These are phyloP conservation scores for Bradypodion ventrale DNA, from an alignment of 2,797 vertebrate genomes.

Conservation along the genomic window DNA sequence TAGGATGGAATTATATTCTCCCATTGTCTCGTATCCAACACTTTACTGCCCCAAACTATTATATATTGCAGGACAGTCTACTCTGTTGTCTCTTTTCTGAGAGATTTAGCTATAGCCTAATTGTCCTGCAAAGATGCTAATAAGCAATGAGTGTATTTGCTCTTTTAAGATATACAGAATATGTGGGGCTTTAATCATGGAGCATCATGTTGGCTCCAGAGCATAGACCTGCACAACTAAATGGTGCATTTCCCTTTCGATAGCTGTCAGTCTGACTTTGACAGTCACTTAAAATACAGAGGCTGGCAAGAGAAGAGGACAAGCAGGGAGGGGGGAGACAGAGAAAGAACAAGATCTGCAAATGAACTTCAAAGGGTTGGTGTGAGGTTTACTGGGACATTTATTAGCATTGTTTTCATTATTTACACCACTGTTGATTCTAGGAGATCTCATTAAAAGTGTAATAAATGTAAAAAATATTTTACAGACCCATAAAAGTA, in stretches of 20 bases:
- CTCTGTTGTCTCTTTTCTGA: not conserved
- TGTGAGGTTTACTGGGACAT: slow-evolving; percentile 83
- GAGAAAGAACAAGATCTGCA: slow-evolving; percentile 69
- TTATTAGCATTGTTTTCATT: slow-evolving; percentile 82
- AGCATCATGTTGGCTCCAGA: fast-evolving
- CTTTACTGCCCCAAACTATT: not conserved
- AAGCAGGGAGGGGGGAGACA: slow-evolving; percentile 52
- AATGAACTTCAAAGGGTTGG: slow-evolving; percentile 82
- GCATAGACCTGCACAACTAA: slow-evolving; percentile 33
- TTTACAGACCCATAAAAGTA: slow-evolving; percentile 81
- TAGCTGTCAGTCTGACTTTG: slow-evolving; percentile 38
- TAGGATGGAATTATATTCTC: not conserved
- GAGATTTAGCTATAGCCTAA: not conserved
- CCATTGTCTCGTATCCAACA: not conserved
- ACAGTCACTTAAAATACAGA: slow-evolving; percentile 48
- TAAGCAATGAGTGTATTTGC: not conserved
- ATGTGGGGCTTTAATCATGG: not conserved
- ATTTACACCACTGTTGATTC: slow-evolving; percentile 82
- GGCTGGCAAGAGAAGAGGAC: slow-evolving; percentile 12
- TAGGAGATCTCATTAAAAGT: slow-evolving; percentile 82
- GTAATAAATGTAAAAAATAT: slow-evolving; percentile 85
- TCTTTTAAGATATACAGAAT: not conserved
- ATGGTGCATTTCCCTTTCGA: slow-evolving; percentile 45
- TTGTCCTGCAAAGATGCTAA: not conserved
- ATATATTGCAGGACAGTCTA: not conserved